Percentiles rank a stretch among this genome's conserved stretches.
phyloP scores from a whole-genome alignment of 2,113 vertebrate genomes.

The Alethe castanea region DNA sequence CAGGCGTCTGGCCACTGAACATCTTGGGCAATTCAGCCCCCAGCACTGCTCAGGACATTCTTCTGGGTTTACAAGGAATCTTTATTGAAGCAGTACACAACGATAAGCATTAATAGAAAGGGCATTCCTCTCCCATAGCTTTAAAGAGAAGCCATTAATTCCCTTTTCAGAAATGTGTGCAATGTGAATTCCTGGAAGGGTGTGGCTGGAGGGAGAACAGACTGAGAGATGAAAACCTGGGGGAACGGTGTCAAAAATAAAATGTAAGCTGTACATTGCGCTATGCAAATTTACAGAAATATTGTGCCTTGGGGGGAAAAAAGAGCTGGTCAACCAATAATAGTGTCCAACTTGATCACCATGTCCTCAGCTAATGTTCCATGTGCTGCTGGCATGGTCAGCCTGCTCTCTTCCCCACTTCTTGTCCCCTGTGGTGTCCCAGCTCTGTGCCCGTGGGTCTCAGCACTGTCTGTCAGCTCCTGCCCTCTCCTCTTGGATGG shows the following conservation, averaged over 20 bases:
- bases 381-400: background rate
- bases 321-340: background rate
- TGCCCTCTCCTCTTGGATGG: background rate
- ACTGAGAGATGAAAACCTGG: background rate
- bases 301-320: background rate
- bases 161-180: background rate
- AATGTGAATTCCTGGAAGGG: conserved; percentile 39
- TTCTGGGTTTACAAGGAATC: conserved; percentile 25
- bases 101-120: conserved; percentile 41
- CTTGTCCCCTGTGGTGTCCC: background rate
- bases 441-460: background rate
- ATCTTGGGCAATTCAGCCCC: background rate
- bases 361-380: background rate
- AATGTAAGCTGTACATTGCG: background rate
- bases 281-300: background rate
- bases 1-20: background rate
- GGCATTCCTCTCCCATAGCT: conserved; percentile 1
- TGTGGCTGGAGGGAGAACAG: background rate
- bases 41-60: conserved; percentile 6
- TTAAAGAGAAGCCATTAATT: conserved; percentile 1
- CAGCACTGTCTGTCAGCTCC: background rate
- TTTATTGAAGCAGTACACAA: background rate
- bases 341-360: background rate
- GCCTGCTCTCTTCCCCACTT: background rate
- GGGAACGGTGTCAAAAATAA: background rate